These are phyloP conservation scores for Henricia sp. DNA, from an alignment of 53 echinoderm and acorn worm species.

Conservation along the genomic window DNA sequence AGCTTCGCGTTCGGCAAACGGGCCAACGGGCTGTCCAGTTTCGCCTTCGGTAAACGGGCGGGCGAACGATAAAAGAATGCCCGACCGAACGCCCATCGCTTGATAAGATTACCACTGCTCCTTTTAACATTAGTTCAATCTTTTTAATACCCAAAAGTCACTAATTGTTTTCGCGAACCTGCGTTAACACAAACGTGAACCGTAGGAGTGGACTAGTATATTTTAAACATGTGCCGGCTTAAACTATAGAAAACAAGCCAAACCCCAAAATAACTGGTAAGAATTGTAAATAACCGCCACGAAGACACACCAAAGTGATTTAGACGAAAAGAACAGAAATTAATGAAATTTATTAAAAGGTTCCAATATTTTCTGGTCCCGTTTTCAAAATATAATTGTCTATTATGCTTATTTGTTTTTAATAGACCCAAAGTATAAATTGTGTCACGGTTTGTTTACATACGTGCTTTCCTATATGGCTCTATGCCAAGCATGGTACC, in stretches of 20 bases:
- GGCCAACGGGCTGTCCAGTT: slow-evolving; percentile 28
- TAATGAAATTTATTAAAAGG: too few species aligned
- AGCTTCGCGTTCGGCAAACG: slow-evolving; percentile 51
- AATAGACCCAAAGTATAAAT: too few species aligned
- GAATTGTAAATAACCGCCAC: neutral
- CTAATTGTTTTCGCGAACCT: neutral
- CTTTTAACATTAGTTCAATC: too few species aligned
- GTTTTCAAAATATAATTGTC: too few species aligned
- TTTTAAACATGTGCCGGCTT: neutral
- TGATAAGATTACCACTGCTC: neutral
- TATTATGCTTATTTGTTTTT: too few species aligned
- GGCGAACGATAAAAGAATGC: slow-evolving; percentile 47
- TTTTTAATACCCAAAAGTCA: slow-evolving; percentile 1
- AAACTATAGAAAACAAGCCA: neutral
- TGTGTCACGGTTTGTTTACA: too few species aligned
- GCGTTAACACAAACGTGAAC: neutral
- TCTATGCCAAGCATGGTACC: too few species aligned
- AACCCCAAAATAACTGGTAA: neutral
- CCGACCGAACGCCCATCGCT: slow-evolving; percentile 4
- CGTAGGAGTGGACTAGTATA: neutral
- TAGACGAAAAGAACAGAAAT: too few species aligned
- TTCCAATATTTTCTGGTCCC: too few species aligned
- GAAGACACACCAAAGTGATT: too few species aligned
- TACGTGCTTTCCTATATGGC: too few species aligned
- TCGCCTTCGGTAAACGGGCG: slow-evolving; percentile 52